phyloP scores from a whole-genome alignment of 2,113 vertebrate species.

The Poecile atricapillus region DNA sequence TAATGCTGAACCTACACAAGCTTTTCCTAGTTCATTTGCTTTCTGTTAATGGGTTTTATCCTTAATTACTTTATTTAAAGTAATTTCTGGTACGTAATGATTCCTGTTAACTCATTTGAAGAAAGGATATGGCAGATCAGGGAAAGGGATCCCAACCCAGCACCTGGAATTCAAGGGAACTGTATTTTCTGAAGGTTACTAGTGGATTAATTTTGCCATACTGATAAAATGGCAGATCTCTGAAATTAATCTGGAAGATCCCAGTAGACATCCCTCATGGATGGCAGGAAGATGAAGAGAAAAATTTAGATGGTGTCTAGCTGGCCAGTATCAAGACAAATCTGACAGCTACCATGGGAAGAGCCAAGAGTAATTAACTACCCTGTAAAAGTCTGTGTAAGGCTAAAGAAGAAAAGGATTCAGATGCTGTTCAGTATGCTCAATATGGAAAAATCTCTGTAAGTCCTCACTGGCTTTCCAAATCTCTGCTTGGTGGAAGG shows the following conservation, averaged over 20 bases:
- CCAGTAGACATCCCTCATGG: background rate
- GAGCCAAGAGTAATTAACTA: background rate
- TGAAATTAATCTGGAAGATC: background rate
- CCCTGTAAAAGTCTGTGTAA: background rate
- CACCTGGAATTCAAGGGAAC: background rate
- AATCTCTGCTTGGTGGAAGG: background rate
- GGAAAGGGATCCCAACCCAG: background rate
- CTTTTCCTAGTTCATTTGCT: background rate
- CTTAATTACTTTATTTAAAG: background rate
- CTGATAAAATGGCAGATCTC: background rate
- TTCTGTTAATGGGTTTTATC: background rate
- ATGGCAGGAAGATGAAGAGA: background rate
- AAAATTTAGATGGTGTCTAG: background rate
- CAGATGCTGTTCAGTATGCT: background rate
- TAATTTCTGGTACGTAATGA: background rate
- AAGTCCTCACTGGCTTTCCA: background rate
- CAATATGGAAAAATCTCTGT: background rate
- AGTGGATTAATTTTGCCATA: background rate
- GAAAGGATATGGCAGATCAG: background rate
- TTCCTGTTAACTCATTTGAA: background rate
- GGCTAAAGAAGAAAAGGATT: background rate
- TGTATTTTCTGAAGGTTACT: background rate
- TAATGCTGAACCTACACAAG: background rate
- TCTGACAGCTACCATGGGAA: background rate
- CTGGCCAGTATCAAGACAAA: background rate